Evolutionary conservation across 1,140 invertebrate species (phyloP).

Genomic region (Rhopalosiphum padi): DNA sequence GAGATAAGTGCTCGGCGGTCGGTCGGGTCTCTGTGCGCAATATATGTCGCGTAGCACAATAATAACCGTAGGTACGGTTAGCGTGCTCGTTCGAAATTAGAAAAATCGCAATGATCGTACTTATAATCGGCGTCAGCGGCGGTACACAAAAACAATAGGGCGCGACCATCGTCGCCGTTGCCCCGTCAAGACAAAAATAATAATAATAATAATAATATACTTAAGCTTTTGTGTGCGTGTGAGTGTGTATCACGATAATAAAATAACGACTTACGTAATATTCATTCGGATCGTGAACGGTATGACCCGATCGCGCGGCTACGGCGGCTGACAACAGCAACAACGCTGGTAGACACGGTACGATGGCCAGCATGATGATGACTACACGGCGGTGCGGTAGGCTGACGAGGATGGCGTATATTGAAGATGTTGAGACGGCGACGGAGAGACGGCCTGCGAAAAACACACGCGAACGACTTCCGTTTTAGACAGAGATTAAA

Average conservation of each 20-base stretch:
- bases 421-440: neutral
- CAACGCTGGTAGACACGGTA: neutral
- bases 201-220: neutral
- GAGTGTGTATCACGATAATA: neutral
- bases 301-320: conserved; percentile 24
- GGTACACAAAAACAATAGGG: neutral
- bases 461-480: neutral
- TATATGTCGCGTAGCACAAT: neutral
- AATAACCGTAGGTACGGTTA: neutral
- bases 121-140: neutral
- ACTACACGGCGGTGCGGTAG: too few species aligned
- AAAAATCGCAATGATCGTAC: neutral
- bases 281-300: conserved; percentile 56
- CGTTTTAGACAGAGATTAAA: neutral
- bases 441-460: neutral
- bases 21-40: neutral
- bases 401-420: neutral
- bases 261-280: conserved; percentile 59
- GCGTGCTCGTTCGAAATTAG: neutral
- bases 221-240: neutral
- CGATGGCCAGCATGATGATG: conserved; percentile 31
- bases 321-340: neutral
- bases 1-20: neutral
- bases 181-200: neutral
- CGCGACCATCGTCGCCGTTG: neutral